Base-by-base conservation (phyloP, 2,797 vertebrate genomes). In the Sebastolobus alascanus region DNA sequence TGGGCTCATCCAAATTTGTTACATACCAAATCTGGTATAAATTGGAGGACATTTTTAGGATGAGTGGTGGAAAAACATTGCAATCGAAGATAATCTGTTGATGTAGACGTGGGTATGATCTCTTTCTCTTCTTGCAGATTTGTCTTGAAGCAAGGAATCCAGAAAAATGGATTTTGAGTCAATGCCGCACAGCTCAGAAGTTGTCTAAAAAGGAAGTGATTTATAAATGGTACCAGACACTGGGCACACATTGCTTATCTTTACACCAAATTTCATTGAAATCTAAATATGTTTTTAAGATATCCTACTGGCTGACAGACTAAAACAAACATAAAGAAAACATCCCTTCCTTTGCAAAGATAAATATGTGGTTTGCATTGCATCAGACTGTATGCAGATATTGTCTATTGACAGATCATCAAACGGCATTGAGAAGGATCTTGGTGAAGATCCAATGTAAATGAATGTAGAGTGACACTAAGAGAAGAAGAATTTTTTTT, bases 401-500 rank as follows among this genome's bases (percentile, higher is more conserved):
- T 16, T 33, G 37, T 80, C 25, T 60, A 27, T 35, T 82, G 60
- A 55, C 38, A 61, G n/a, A 67, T 80, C 50, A 69, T 79, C 18
- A 52, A 22, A 58, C 2, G 31, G 74, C 64, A 77, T 3, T 71
- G 31, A 73, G 14, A 40, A 20, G 12, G 11, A 68, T 73, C 9
- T 27, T 4, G 9, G 8, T 64, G 4, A 60, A 50, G 78, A 70
- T 63, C 46, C n/a, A 70, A n/a, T 38, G 35, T 16, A 8, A 8
- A 6, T 18, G 16, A 46, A 77, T 68, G 58, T 52, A 59, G 40
- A 80, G 33, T 33, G 61, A 78, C 72, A 70, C 9, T 58, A 64
- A 46, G 20, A 60, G 13, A 68, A 40, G 27, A 13, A 68, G 16
- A 18, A 8, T 37, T 56, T 80, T 5, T 38, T 73, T 50, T 65